Base-by-base conservation (phyloP, 1,140 invertebrate genomes). In the Glossosoma conforme region DNA sequence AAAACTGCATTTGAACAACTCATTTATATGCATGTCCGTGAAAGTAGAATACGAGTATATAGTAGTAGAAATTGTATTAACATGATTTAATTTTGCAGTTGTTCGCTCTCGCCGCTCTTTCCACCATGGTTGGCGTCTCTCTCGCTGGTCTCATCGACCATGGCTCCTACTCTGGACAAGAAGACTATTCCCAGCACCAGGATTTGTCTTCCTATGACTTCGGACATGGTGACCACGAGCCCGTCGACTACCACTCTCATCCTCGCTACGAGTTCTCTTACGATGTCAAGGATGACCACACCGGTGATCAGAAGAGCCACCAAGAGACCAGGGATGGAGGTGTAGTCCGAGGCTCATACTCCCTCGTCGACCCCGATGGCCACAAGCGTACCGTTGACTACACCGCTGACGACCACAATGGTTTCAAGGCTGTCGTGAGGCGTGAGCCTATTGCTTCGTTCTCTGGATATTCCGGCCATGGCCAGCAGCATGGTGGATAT, bases 311-410 rank as follows among this genome's bases (percentile, higher is more conserved):
- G 51, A 63, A 67, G 42, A 62, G 59, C 52, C 64, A 65, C 51
- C 50, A 55, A 19, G 65, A 67, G 49, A 62, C 59, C 33, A 46
- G 67, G 13, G 61, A 69, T 33, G 68, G 68, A 20, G 63, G 68
- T 52, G 47, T 49, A 11, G 65, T 68, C 17, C 62, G 60, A 15
- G 68, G 69, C 40, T 52, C 40, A 20, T 74, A 74, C 62, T 68
- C 69, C 6, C 62, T 74, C 8, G 55, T 71, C 38, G 73, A 76
- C 38, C 69, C 74, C 28, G 74, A 76, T 48, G 74, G 74, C 45
- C 66, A 67, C 35, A 68, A 67, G 59, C 64, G 74, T 22, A 75
- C 67, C 19, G 74, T 76, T 2, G 70, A 76, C 60, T 75, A 76
- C 55, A 67, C 73, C 21, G 71, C 70, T 50, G 66, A 71, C 45